Conservation (phyloP, 1,140 invertebrate species). For the Heliconius congener region DNA sequence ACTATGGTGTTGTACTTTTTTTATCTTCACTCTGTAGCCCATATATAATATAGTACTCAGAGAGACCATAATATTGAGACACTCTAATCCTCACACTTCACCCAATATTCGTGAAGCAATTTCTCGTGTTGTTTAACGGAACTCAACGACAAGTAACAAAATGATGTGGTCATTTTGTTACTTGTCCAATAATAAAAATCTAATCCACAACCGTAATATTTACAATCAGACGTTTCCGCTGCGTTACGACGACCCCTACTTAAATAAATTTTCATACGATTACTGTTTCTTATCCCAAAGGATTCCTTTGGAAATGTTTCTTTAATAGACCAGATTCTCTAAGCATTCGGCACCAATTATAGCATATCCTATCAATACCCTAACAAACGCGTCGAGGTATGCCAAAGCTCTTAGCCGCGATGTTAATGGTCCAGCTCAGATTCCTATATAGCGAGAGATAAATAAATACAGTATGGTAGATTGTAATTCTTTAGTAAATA, state of each 20-base stretch:
- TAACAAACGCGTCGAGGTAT: slow-evolving; percentile 9
- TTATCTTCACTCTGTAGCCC: too few relatives aligned
- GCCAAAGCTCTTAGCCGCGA: slow-evolving; percentile 5
- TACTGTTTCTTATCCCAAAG: background rate
- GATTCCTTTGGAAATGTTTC: slow-evolving; percentile 6
- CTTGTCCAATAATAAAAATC: background rate
- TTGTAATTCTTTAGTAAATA: background rate
- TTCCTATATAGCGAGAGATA: background rate
- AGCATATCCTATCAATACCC: slow-evolving; percentile 10
- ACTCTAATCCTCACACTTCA: too few relatives aligned
- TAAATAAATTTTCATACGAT: background rate
- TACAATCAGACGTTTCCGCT: too few relatives aligned
- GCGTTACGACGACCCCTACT: too few relatives aligned
- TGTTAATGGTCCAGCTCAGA: slow-evolving; percentile 12
- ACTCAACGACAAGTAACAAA: too few relatives aligned
- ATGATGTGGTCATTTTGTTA: too few relatives aligned
- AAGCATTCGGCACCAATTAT: slow-evolving; percentile 9
- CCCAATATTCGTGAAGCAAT: too few relatives aligned
- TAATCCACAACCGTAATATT: background rate
- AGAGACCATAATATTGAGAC: too few relatives aligned
- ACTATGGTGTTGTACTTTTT: too few relatives aligned
- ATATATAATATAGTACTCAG: too few relatives aligned
- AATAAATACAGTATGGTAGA: background rate
- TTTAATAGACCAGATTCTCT: slow-evolving; percentile 9
- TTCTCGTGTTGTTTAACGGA: too few relatives aligned